Base-by-base conservation (phyloP, 2,888 invertebrate species). In the Papilio protenor region DNA sequence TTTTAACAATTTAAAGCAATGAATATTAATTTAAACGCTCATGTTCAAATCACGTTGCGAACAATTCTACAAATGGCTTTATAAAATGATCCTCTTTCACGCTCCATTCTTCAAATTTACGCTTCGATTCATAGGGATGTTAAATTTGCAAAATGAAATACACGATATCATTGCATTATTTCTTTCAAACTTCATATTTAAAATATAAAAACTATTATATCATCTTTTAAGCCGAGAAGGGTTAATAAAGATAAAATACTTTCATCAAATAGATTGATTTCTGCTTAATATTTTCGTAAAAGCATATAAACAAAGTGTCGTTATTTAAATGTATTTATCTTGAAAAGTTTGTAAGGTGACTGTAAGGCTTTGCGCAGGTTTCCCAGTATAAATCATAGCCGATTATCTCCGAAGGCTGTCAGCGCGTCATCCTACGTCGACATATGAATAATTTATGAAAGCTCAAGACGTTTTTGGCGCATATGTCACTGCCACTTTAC, bases 401-500 rank as follows among this genome's bases (percentile, higher is more conserved):
- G 79, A 80, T 81, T 81, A 81, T 79, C 79, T 81, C 49, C n/a
- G 73, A 49, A 76, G 74, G 59, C 74, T 81, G 79, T 77, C 77
- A 77, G 71, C 77, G 66, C 75, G 79, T 80, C 80, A 79, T 77
- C 55, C 73, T 79, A 55, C 69, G 74, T 59, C 76, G 79, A 79
- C 75, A 73, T 77, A 77, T 70, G 78, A 79, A 81, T 81, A 79
- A 81, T 81, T 81, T 81, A 81, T 79, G 79, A 66, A 57, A 49
- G 57, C 75, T 49, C 47, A 73, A n/a, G 75, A 73, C 78, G 45
- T 71, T 75, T 75, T 78, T 71, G 75, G 52, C 10, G 23, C 45
- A 59, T 52, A 61, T 21, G 45, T 61, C 47, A 61, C 21, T 16
- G 59, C 18, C 21, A 57, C n/a, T 55, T 57, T 40, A 57, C 11